Conservation (phyloP, 2,113 vertebrate species). For the Tyto alba region DNA sequence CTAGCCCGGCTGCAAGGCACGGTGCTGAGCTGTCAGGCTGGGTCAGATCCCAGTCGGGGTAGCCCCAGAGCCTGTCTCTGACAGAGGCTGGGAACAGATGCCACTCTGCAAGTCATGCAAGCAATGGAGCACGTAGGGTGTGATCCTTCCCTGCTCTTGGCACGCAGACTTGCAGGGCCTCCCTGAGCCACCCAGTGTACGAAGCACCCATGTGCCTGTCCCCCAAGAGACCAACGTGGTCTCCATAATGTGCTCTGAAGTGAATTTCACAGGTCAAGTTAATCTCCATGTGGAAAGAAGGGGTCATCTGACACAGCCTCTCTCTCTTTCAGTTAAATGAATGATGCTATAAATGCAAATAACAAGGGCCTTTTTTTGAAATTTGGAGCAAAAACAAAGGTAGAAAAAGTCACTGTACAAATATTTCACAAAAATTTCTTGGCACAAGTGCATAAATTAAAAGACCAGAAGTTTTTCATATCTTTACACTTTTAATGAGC, state of each 20-base stretch:
- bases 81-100: neutral
- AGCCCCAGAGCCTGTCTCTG: neutral
- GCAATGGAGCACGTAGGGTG: neutral
- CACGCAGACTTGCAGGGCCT: neutral
- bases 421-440: neutral
- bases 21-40: neutral
- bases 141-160: neutral
- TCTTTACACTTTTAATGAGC: neutral
- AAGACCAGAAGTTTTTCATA: neutral
- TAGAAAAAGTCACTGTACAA: neutral
- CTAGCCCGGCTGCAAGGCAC: neutral
- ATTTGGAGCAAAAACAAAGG: neutral
- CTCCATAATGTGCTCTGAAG: neutral
- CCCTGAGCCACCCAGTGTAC: neutral
- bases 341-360: neutral
- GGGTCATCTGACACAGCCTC: neutral
- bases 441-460: neutral
- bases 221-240: neutral
- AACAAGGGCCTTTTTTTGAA: neutral
- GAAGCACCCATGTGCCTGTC: neutral
- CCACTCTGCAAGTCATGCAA: neutral
- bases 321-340: neutral
- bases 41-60: neutral
- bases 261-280: neutral
- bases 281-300: neutral